Conservation (phyloP, 1,140 invertebrate species). For the Mercenaria mercenaria region DNA sequence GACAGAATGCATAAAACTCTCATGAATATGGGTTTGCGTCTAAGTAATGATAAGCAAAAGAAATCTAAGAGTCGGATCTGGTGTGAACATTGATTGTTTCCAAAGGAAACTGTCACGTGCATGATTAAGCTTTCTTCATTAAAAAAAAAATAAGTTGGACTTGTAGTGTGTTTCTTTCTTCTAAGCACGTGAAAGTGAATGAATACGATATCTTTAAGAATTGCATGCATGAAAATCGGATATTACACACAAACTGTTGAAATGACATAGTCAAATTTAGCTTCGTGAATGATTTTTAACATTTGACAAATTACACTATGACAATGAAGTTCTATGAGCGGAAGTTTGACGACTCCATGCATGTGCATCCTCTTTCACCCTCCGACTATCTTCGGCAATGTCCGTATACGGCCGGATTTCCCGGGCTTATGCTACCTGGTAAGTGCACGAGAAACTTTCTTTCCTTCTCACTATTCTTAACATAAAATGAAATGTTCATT, state of each 20-base stretch:
- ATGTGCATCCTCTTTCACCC: constrained; percentile 41
- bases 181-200: neutral
- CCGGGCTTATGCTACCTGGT: constrained; percentile 59
- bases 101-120: neutral
- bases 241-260: neutral
- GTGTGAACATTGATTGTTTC: constrained; percentile 25
- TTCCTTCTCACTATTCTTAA: no score
- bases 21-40: neutral
- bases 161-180: no score
- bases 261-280: neutral
- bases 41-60: constrained; percentile 42
- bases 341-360: constrained; percentile 54
- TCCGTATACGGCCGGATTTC: constrained; percentile 57
- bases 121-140: neutral
- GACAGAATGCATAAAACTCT: constrained; percentile 62
- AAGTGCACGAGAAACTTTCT: constrained; percentile 23
- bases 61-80: neutral
- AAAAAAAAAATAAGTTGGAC: no score
- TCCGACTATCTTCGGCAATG: constrained; percentile 64
- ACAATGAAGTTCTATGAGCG: constrained; percentile 62
- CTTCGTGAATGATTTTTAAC: neutral
- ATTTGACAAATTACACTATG: neutral
- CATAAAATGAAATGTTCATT: no score
- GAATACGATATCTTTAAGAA: neutral
- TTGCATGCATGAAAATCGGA: neutral